Conservation (phyloP, 2,113 vertebrate genomes). For the Pangasianodon gigas region DNA sequence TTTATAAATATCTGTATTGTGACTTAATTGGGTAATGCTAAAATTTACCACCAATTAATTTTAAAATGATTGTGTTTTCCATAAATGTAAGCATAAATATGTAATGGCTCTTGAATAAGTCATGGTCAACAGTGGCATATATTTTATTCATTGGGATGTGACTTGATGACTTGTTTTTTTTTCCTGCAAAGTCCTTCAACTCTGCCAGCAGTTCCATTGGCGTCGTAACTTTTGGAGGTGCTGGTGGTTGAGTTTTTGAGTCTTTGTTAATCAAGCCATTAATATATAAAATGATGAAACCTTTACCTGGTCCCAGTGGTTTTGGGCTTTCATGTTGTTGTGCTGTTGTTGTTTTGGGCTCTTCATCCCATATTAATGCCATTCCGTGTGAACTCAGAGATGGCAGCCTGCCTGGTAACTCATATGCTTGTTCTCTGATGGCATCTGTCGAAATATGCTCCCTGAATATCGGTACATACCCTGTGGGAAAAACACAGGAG, state of each 20-base stretch:
- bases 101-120: constrained; percentile 77
- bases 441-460: constrained; percentile 82
- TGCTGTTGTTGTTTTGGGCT: constrained; percentile 82
- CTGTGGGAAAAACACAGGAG: constrained; percentile 77
- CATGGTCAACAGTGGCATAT: constrained; percentile 77
- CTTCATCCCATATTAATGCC: constrained; percentile 82
- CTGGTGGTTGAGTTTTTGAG: constrained; percentile 56
- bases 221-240: constrained; percentile 71
- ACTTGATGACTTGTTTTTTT: constrained; percentile 72
- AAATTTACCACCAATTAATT: constrained; percentile 80
- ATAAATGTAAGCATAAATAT: constrained; percentile 79
- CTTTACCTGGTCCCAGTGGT: constrained; percentile 83
- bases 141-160: constrained; percentile 75
- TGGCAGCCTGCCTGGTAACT: constrained; percentile 83
- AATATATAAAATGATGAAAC: constrained; percentile 82
- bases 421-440: constrained; percentile 84
- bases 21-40: constrained; percentile 77
- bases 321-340: constrained; percentile 82
- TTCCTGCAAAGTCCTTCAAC: constrained; percentile 60
- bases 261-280: constrained; percentile 81
- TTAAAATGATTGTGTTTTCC: constrained; percentile 77
- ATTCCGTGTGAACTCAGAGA: constrained; percentile 83
- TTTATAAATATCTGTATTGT: constrained; percentile 56
- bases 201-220: constrained; percentile 70
- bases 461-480: constrained; percentile 81